These are phyloP conservation scores for Falco punctatus DNA, from an alignment of 2,113 vertebrate genomes.

Conservation along the genomic window DNA sequence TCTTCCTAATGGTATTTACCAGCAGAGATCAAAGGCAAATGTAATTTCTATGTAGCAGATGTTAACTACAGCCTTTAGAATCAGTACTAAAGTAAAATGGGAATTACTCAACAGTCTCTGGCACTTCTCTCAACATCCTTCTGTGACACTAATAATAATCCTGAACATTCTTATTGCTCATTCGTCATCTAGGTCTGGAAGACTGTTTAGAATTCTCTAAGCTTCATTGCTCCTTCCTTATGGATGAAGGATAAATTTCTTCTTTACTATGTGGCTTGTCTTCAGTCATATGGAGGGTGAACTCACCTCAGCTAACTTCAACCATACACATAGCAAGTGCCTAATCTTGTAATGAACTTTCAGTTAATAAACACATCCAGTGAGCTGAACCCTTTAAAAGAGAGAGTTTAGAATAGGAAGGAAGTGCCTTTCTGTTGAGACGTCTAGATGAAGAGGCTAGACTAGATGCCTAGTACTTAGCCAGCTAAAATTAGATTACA, in stretches of 20 bases:
- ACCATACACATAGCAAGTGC: background rate
- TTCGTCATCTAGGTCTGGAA: background rate
- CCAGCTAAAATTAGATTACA: background rate
- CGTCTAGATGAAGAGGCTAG: background rate
- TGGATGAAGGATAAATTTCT: background rate
- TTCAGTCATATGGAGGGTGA: background rate
- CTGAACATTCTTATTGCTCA: background rate
- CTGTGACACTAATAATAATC: background rate
- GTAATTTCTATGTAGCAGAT: background rate
- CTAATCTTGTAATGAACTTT: background rate
- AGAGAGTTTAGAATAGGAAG: background rate
- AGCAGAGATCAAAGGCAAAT: background rate
- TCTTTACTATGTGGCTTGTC: background rate
- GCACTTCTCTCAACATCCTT: background rate
- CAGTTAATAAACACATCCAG: background rate
- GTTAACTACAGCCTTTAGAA: background rate
- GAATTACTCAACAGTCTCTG: background rate
- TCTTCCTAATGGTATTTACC: background rate
- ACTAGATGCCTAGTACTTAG: background rate
- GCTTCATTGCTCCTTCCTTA: background rate
- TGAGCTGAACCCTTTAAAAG: background rate
- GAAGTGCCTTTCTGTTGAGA: background rate
- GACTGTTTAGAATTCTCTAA: background rate
- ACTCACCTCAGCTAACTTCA: background rate
- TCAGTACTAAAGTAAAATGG: background rate